A percentile compares a stretch with the other conserved stretches of the same genome.
phyloP scores from a whole-genome alignment of 2,797 vertebrate species.

The Coendou prehensilis region DNA sequence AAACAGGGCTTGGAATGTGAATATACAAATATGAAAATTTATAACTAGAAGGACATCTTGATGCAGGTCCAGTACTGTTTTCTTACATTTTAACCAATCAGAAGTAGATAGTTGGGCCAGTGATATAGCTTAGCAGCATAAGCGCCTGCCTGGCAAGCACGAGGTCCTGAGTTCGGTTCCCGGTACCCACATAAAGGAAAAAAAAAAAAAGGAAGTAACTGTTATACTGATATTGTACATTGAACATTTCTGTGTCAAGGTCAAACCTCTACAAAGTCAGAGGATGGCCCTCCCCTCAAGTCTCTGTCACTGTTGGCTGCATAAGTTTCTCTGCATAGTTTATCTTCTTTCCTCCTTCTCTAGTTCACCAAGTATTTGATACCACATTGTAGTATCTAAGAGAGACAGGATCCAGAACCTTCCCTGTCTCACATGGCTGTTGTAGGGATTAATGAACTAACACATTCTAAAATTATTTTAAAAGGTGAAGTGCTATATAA shows the following conservation, averaged over 20 bases:
- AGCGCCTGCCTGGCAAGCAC: too few relatives aligned
- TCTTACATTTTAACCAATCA: background rate
- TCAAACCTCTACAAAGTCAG: background rate
- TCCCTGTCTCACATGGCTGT: background rate
- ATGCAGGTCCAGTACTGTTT: background rate
- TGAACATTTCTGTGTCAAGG: background rate
- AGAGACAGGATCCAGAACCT: background rate
- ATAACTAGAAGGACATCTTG: background rate
- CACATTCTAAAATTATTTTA: conserved; percentile 75
- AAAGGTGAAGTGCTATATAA: conserved; percentile 73
- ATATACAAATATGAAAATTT: conserved; percentile 11
- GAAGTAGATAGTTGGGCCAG: background rate
- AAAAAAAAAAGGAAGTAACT: background rate
- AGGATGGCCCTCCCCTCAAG: background rate
- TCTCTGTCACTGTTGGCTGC: background rate
- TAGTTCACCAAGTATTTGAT: background rate
- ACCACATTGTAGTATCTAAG: background rate
- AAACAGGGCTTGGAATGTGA: background rate
- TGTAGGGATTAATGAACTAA: conserved; percentile 73
- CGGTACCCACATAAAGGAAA: too few relatives aligned
- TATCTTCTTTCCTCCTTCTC: background rate
- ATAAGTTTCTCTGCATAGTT: background rate
- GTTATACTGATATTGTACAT: background rate
- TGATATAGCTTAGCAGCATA: too few relatives aligned
- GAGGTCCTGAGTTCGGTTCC: too few relatives aligned